Evolutionary conservation across 2,888 invertebrate genomes (phyloP), one percentile per base, ranked within the genome.

Genomic region (Ectemnius lituratus): DNA sequence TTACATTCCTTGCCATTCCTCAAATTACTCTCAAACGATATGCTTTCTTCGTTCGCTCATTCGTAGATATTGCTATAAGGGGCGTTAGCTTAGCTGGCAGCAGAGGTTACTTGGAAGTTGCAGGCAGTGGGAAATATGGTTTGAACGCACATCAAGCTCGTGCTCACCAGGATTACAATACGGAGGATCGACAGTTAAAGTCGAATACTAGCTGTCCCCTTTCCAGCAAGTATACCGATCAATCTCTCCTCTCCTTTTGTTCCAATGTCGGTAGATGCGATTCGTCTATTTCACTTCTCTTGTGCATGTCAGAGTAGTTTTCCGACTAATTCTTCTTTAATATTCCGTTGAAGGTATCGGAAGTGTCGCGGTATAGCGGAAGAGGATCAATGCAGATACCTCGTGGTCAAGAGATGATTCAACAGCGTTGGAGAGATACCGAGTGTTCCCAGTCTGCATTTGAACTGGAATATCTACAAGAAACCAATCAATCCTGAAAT

Each of bases 371-470:
- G 0, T 79, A 76, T 18, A 49, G 37, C 73, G 3, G 75, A 65
- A 0, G 49, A 76, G 16, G 20, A 49, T 13, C 84, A 86, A 11
- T 37, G 37, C 37, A 37, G 37, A 37, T 8, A 11, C 37, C 11
- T 8, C 5, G 37, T 11, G 8, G 37, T 37, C 83, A 62, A 28
- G 78, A 86, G 20, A 80, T 78, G 4, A 87, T 87, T 2, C 87
- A 88, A 16, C 87, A 90, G 71, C 87, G 87, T 52, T 90, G 90
- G 90, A 90, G 89, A 69, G 89, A 90, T 60, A 89, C 89, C 11
- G 90, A 90, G 70, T 89, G 88, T 73, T 90, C 89, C 74, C 88
- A 89, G 37, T 82, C 90, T 20, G 85, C 89, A 6, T 89, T 89
- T 67, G 90, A 90, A 71, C 74, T 90, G 60, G 89, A 90, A 49